Base-by-base conservation (phyloP, 2,888 invertebrate genomes). In the Caenorhabditis macrosperma region DNA sequence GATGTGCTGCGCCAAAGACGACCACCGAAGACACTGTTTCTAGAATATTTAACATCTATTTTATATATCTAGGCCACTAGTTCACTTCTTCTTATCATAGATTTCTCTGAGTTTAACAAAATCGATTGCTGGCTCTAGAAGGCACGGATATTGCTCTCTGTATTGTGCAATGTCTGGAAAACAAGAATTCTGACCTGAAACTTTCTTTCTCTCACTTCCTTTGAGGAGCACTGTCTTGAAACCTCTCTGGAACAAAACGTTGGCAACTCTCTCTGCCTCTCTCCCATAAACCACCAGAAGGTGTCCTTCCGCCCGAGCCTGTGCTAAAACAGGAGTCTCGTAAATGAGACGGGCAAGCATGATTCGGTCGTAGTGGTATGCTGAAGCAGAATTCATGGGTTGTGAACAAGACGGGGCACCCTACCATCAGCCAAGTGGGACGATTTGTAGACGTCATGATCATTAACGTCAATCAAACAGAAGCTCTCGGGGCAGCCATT, bases 131-230 rank as follows among this genome's bases (percentile, higher is more conserved):
- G 72, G 81, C 41, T 67, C 76, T 5, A 82, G 33, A 17, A 84
- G 61, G 10, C 81, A 82, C 15, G 84, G 84, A 63, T 81, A 81
- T n/a, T 59, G 46, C 26, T 82, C 80, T 68, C 67, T 77, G 67
- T 80, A 84, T 3, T 46, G 61, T 15, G 71, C 59, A 22, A 68
- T 46, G 28, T 74, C 84, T 84, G 75, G 59, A 84, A 41, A 33
- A 12, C 48, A 22, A 2, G 20, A 20, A n/a, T n/a, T n/a, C n/a
- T n/a, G n/a, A n/a, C n/a, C n/a, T n/a, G n/a, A n/a, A n/a, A n/a
- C n/a, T n/a, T n/a, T n/a, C n/a, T n/a, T n/a, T n/a, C n/a, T 76
- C 79, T 69, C 22, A 84, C 85, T 82, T 79, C 85, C 85, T 66
- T 54, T 78, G 44, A 85, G 52, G 1, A 79, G 38, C 1, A 85